These are phyloP conservation scores for Falco biarmicus DNA, from an alignment of 2,797 vertebrate species.

Conservation along the genomic window DNA sequence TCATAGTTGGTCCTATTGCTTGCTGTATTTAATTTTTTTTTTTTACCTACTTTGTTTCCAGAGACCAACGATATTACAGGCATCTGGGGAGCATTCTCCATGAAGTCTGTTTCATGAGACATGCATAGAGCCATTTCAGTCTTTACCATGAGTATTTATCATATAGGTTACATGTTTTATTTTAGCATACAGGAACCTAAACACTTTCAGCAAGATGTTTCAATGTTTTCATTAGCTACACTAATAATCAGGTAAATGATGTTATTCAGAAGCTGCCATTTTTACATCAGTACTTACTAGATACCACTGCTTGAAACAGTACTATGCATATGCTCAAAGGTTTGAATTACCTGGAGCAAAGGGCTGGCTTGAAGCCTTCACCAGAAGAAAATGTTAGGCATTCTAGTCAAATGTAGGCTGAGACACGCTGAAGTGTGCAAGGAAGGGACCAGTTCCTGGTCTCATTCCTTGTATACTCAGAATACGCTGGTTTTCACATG, in stretches of 20 bases:
- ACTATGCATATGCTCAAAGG: not conserved
- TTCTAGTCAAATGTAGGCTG: not conserved
- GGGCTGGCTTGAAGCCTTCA: not conserved
- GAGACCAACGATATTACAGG: not conserved
- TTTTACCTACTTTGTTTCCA: not conserved
- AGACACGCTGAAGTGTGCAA: accelerated
- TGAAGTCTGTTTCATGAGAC: not conserved
- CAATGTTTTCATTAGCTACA: not conserved
- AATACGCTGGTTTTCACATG: not conserved
- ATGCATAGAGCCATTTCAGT: not conserved
- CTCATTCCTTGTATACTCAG: not conserved
- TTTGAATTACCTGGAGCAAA: not conserved
- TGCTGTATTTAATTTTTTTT: not conserved
- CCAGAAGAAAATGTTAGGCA: not conserved
- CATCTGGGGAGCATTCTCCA: not conserved
- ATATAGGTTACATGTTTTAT: not conserved
- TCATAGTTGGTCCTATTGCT: not conserved
- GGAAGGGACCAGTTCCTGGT: not conserved
- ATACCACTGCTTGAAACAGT: not conserved
- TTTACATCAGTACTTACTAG: not conserved
- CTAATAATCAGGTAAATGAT: not conserved
- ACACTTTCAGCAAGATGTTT: not conserved
- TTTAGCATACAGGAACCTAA: too few species aligned
- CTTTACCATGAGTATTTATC: not conserved
- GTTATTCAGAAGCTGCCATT: not conserved